These are phyloP conservation scores for Cirrhinus molitorella DNA, from an alignment of 2,797 vertebrate genomes.

Conservation along the genomic window DNA sequence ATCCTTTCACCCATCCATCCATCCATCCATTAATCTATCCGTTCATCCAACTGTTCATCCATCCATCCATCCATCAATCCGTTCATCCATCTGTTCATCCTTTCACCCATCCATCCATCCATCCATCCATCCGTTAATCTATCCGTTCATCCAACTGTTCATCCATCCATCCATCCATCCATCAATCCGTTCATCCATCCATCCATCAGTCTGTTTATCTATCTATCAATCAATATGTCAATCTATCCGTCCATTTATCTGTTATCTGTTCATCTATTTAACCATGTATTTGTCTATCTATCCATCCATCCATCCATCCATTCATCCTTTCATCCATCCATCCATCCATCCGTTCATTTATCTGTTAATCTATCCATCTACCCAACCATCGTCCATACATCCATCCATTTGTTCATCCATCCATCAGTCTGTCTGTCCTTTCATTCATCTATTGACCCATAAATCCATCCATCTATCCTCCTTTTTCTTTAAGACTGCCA, in stretches of 20 bases:
- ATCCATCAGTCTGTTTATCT: not conserved
- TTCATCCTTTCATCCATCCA: no score
- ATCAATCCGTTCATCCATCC: not conserved
- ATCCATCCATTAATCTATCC: not conserved
- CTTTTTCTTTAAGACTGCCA: not conserved
- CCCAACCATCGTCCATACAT: not conserved
- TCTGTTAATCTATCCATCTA: not conserved
- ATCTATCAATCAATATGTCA: no score
- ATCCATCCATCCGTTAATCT: no score
- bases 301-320: not conserved
- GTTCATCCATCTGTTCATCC: not conserved
- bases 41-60: accelerated
- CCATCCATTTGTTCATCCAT: not conserved
- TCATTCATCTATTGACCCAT: not conserved
- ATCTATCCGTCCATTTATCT: no score
- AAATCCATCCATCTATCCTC: no score
- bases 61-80: not conserved
- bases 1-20: not conserved
- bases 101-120: not conserved
- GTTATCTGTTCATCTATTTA: not conserved
- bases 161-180: not conserved
- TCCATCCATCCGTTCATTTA: not conserved
- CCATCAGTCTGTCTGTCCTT: not conserved
- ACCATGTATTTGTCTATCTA: constrained; percentile 60
- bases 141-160: not conserved